phyloP scores from a whole-genome alignment of 2,113 vertebrate genomes.

The Bungarus multicinctus region DNA sequence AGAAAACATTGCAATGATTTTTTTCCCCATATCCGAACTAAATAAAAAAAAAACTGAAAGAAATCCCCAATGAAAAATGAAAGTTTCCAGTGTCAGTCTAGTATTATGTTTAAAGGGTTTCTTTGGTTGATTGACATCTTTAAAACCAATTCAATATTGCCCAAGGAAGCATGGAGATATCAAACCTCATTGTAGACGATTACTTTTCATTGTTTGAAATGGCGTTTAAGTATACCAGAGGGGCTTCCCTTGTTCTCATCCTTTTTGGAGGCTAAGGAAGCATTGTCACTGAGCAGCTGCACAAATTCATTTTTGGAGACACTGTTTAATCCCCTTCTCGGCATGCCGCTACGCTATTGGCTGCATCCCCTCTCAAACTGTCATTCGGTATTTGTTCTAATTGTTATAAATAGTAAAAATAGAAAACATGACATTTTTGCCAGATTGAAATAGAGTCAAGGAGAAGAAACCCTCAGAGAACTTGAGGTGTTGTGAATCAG shows the following conservation, averaged over 20 bases:
- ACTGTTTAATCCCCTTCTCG: slow-evolving; percentile 42
- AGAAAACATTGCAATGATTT: background rate
- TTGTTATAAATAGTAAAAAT: background rate
- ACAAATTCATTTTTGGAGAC: slow-evolving; percentile 38
- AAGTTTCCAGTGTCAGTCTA: slow-evolving; percentile 24
- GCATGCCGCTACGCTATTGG: slow-evolving; percentile 9
- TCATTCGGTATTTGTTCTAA: background rate
- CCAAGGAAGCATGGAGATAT: slow-evolving; percentile 48
- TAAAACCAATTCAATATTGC: slow-evolving; percentile 51
- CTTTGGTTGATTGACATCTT: slow-evolving; percentile 48
- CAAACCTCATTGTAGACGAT: slow-evolving; percentile 39
- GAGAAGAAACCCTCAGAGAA: background rate
- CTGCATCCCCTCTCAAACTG: slow-evolving; percentile 38
- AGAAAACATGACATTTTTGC: background rate
- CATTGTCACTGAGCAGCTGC: background rate
- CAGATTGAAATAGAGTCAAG: background rate
- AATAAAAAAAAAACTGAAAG: background rate
- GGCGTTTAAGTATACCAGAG: slow-evolving; percentile 32
- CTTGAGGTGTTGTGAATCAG: background rate
- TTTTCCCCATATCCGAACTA: background rate
- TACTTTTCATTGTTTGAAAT: slow-evolving; percentile 30
- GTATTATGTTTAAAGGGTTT: slow-evolving; percentile 28
- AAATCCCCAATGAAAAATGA: background rate
- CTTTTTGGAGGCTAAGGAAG: slow-evolving; percentile 56
- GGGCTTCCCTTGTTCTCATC: slow-evolving; percentile 31